These are phyloP conservation scores for Telmatherina bonti DNA, from an alignment of 2,797 vertebrate species.

Conservation along the genomic window DNA sequence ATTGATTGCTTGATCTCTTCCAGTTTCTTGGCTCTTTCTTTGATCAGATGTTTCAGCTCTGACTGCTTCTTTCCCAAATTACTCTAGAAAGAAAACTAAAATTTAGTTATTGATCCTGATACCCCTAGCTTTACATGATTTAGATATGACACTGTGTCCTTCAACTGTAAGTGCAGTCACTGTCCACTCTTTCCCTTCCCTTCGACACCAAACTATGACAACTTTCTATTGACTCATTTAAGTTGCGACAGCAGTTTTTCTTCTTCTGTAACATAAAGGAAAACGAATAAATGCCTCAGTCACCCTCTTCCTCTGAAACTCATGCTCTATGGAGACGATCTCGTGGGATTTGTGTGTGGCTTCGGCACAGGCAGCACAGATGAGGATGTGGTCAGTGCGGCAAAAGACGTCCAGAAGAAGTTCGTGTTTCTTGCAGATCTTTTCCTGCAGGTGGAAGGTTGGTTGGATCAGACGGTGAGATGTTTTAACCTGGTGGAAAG, in stretches of 20 bases:
- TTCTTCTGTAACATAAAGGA: too few species aligned
- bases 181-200: too few species aligned
- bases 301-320: conserved; percentile 85
- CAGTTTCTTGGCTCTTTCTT: conserved; percentile 84
- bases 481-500: conserved; percentile 58
- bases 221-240: too few species aligned
- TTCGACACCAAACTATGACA: too few species aligned
- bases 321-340: conserved; percentile 76
- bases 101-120: too few species aligned
- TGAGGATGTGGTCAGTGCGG: conserved; percentile 78
- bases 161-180: background rate
- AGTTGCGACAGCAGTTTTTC: too few species aligned
- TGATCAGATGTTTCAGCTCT: conserved; percentile 83
- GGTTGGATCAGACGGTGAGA: conserved; percentile 82
- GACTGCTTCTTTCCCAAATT: conserved; percentile 78
- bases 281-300: background rate
- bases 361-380: conserved; percentile 79
- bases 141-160: background rate
- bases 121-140: background rate
- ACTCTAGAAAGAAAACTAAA: conserved; percentile 56
- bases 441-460: conserved; percentile 80
- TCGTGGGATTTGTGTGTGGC: conserved; percentile 78
- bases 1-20: conserved; percentile 86
- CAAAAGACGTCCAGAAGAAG: conserved; percentile 84
- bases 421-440: conserved; percentile 84